phyloP scores from a whole-genome alignment of 2,113 vertebrate genomes.

The Melanerpes aurifrons region DNA sequence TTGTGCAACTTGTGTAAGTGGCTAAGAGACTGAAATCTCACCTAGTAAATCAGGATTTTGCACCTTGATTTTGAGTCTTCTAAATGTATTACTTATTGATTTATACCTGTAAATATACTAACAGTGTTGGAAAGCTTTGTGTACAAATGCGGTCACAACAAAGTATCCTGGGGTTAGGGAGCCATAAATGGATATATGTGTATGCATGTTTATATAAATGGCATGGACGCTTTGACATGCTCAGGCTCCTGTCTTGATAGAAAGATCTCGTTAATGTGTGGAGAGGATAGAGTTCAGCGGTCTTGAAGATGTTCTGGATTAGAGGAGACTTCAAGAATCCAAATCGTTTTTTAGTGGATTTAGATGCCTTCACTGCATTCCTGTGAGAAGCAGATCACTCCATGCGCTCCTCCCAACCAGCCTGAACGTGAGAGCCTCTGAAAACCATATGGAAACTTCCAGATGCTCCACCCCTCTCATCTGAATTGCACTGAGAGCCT shows the following conservation, averaged over 20 bases:
- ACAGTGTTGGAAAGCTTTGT: not conserved
- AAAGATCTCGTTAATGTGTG: not conserved
- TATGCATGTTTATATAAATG: not conserved
- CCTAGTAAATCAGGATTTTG: not conserved
- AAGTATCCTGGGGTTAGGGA: not conserved
- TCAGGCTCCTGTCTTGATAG: not conserved
- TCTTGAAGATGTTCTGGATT: not conserved
- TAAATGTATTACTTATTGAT: not conserved
- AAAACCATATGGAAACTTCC: not conserved
- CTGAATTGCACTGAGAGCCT: not conserved
- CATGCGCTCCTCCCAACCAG: fast-evolving
- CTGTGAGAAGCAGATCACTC: not conserved
- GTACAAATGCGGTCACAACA: too few relatives aligned
- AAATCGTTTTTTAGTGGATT: fast-evolving
- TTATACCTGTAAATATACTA: not conserved
- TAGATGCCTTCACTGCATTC: not conserved
- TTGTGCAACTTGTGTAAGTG: not conserved
- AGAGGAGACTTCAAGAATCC: not conserved
- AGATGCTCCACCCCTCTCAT: not conserved
- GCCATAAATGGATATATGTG: fast-evolving
- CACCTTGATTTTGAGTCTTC: not conserved
- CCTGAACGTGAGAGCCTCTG: not conserved
- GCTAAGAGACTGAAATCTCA: not conserved
- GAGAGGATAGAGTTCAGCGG: not conserved
- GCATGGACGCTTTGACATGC: not conserved